Evolutionary conservation across 2,113 vertebrate genomes (phyloP).

Genomic region (Tringa solitaria): DNA sequence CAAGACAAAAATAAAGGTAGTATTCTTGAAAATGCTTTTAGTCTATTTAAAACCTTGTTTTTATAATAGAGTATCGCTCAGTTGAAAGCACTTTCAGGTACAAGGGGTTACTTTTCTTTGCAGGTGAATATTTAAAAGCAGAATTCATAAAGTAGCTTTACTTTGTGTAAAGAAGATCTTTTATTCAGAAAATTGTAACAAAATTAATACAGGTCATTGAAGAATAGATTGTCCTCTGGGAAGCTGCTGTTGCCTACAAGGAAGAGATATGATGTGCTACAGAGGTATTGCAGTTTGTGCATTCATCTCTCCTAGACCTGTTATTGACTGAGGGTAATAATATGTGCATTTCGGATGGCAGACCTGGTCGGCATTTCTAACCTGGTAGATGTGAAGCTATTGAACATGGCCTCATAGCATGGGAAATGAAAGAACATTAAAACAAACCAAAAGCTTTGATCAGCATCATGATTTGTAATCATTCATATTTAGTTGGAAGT

Average conservation of each 20-base stretch:
- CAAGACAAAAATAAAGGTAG: neutral
- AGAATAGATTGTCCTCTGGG: constrained; percentile 2
- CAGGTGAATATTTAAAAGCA: neutral
- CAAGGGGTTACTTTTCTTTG: neutral
- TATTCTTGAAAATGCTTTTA: neutral
- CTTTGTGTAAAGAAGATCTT: neutral
- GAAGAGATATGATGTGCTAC: neutral
- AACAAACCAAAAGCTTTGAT: neutral
- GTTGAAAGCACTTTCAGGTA: constrained; percentile 1
- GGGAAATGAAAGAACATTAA: neutral
- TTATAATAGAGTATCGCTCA: neutral
- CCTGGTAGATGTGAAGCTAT: neutral
- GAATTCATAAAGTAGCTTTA: constrained; percentile 3
- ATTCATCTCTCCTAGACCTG: neutral
- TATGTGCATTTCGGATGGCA: neutral
- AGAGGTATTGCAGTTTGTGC: neutral
- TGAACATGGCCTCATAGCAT: neutral
- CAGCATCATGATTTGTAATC: neutral
- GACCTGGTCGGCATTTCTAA: neutral
- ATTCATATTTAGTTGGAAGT: neutral
- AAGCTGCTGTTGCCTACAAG: neutral
- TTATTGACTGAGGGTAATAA: neutral
- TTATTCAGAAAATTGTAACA: constrained; percentile 8
- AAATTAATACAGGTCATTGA: constrained; percentile 3
- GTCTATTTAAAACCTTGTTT: neutral